phyloP scores from a whole-genome alignment of 2,797 vertebrate species.

The Chrysocyon brachyurus region DNA sequence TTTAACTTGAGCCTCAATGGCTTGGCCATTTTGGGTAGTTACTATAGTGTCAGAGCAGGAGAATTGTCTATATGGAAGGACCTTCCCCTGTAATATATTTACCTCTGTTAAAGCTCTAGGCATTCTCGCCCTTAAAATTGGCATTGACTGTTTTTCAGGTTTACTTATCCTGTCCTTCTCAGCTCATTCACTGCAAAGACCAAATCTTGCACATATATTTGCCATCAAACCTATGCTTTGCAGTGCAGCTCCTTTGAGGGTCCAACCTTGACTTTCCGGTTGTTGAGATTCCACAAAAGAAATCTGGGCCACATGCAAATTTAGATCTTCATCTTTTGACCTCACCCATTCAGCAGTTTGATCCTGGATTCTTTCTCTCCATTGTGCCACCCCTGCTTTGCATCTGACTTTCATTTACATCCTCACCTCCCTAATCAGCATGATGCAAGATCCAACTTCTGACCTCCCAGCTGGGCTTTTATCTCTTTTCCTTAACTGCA shows the following conservation, averaged over 20 bases:
- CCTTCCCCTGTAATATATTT: not conserved
- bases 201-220: not conserved
- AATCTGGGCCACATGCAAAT: constrained; percentile 53
- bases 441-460: constrained; percentile 28
- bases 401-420: constrained; percentile 43
- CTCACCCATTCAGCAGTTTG: constrained; percentile 59
- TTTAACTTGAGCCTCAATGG: not conserved
- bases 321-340: constrained; percentile 1
- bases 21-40: not conserved
- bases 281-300: constrained; percentile 34
- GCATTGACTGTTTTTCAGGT: not conserved
- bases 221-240: not conserved
- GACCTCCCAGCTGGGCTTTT: constrained; percentile 17
- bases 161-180: not conserved
- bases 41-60: not conserved
- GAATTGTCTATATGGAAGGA: not conserved
- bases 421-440: not conserved
- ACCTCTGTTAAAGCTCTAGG: not conserved
- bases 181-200: not conserved
- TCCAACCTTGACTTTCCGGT: constrained; percentile 35
- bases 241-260: not conserved
- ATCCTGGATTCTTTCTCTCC: not conserved
- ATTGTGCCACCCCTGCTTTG: not conserved
- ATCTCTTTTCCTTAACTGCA: not conserved
- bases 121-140: not conserved